These are phyloP conservation scores for Galeopsomyia nigrocyanea DNA, from an alignment of 2,888 invertebrate genomes.

Conservation along the genomic window DNA sequence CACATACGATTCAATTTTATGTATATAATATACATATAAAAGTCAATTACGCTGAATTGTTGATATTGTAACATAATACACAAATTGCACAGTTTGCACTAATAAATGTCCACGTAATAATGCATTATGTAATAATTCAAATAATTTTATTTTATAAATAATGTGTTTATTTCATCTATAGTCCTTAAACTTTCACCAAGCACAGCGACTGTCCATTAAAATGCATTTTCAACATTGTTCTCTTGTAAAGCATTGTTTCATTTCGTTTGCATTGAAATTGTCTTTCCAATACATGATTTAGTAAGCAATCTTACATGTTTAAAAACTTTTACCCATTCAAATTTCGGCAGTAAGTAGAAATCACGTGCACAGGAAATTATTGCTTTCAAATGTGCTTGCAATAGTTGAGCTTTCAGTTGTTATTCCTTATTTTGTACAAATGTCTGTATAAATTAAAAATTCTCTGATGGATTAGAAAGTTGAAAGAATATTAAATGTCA, in stretches of 20 bases:
- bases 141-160: slow-evolving; percentile 39
- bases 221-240: neutral
- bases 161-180: slow-evolving; percentile 35
- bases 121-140: slow-evolving; percentile 37
- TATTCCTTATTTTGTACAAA: no score
- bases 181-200: slow-evolving; percentile 19
- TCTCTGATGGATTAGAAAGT: no score
- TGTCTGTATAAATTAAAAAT: no score
- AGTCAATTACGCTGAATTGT: slow-evolving; percentile 30
- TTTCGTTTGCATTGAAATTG: no score
- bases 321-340: no score
- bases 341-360: no score
- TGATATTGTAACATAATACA: slow-evolving; percentile 27
- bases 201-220: slow-evolving; percentile 28
- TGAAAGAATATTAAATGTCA: no score
- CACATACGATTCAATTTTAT: slow-evolving; percentile 28
- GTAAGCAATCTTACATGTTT: no score
- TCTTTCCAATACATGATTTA: no score
- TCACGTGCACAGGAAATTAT: no score
- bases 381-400: no score
- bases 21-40: slow-evolving; percentile 41
- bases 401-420: no score
- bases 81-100: slow-evolving; percentile 30
- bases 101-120: slow-evolving; percentile 28
- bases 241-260: neutral